phyloP scores from a whole-genome alignment of 2,113 vertebrate genomes.

The Nycticorax nycticorax region DNA sequence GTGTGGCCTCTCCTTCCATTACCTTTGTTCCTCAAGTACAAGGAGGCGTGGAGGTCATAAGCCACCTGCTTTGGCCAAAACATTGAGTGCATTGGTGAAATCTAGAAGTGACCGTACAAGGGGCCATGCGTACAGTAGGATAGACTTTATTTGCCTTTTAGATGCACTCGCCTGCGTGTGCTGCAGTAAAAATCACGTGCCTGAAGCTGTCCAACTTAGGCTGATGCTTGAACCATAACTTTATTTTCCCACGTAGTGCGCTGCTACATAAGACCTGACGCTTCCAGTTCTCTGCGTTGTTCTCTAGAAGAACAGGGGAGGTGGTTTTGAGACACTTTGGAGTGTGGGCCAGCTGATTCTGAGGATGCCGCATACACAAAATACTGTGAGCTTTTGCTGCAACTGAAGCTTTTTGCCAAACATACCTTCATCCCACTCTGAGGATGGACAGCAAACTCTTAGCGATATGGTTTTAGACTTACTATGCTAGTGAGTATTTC shows the following conservation, averaged over 20 bases:
- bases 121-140: conserved; percentile 26
- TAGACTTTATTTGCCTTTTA: conserved; percentile 52
- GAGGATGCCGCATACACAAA: not conserved
- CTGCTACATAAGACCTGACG: not conserved
- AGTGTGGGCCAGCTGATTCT: not conserved
- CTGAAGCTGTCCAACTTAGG: conserved; percentile 49
- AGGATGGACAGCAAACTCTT: not conserved
- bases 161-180: not conserved
- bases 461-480: not conserved
- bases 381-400: conserved; percentile 57
- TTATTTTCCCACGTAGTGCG: not conserved
- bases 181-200: conserved; percentile 46
- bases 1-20: not conserved
- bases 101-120: not conserved
- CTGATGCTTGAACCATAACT: not conserved
- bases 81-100: not conserved
- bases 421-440: not conserved
- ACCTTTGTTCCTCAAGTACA: not conserved
- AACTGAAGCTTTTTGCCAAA: not conserved
- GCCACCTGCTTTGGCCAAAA: not conserved
- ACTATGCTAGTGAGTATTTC: not conserved
- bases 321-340: not conserved
- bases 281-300: not conserved
- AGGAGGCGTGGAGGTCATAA: not conserved
- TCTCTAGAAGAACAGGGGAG: not conserved